Evolutionary conservation across 2,797 vertebrate species (phyloP).

Genomic region (Argyrosomus regius): DNA sequence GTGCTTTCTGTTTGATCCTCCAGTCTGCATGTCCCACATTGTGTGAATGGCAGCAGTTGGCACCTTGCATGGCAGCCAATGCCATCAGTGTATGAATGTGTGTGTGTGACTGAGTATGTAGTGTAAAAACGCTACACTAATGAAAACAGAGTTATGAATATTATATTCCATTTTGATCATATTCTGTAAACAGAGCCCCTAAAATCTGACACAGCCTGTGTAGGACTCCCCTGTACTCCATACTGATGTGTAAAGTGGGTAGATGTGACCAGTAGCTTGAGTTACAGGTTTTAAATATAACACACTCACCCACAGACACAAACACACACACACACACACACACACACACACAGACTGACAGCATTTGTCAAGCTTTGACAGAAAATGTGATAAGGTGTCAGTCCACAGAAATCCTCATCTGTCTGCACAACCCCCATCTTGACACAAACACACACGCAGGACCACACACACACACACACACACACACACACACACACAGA

Average conservation of each 20-base stretch:
- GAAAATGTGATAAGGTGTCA: constrained; percentile 64
- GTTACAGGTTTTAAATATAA: constrained; percentile 25
- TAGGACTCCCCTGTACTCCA: too few relatives aligned
- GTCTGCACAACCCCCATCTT: constrained; percentile 49
- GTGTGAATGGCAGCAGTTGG: too few relatives aligned
- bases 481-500: constrained; percentile 32
- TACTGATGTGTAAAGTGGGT: too few relatives aligned
- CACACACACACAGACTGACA: constrained; percentile 36
- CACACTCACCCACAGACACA: neutral
- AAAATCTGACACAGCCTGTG: neutral
- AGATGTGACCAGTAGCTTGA: constrained; percentile 9
- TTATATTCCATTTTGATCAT: too few relatives aligned
- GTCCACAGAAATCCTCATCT: constrained; percentile 51
- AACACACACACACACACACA: constrained; percentile 7
- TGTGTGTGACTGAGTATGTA: too few relatives aligned
- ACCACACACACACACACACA: constrained; percentile 6
- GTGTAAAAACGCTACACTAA: too few relatives aligned
- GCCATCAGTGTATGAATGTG: too few relatives aligned
- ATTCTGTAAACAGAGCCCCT: neutral
- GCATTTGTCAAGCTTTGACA: constrained; percentile 65
- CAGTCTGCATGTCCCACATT: too few relatives aligned
- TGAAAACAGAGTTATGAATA: too few relatives aligned
- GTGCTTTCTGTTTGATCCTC: too few relatives aligned
- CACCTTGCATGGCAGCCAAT: too few relatives aligned
- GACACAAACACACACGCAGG: constrained; percentile 20